Conservation (phyloP, 2,113 vertebrate genomes). For the Salvelinus namaycush region DNA sequence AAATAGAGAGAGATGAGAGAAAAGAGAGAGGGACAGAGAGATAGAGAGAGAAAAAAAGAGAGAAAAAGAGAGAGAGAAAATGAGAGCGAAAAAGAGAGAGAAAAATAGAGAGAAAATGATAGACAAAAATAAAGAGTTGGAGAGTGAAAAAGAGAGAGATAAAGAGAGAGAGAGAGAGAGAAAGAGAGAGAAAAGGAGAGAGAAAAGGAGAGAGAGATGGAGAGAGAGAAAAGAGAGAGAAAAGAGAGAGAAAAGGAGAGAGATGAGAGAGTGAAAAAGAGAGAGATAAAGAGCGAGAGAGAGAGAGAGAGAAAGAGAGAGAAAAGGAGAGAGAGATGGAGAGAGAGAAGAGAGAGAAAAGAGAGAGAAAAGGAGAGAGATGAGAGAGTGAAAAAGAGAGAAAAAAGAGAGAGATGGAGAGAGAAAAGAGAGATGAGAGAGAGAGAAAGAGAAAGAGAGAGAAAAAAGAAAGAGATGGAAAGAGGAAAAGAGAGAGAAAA, state of each 20-base stretch:
- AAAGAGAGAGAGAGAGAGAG: too few species aligned
- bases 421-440: constrained; percentile 17
- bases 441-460: constrained; percentile 17
- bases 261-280: constrained; percentile 18
- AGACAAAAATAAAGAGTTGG: background rate
- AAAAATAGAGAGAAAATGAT: too few species aligned
- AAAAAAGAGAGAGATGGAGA: constrained; percentile 40
- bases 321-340: constrained; percentile 26
- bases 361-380: constrained; percentile 6
- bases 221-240: background rate
- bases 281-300: background rate
- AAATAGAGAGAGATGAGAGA: too few species aligned
- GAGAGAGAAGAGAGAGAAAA: constrained; percentile 4
- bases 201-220: too few species aligned
- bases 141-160: background rate
- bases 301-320: constrained; percentile 34
- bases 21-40: too few species aligned
- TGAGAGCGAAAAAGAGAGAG: too few species aligned
- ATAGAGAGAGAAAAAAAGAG: too few species aligned
- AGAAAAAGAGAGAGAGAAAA: too few species aligned
- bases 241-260: constrained; percentile 33
- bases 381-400: background rate
- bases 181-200: too few species aligned
- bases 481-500: background rate
- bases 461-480: too few species aligned